Base-by-base conservation (phyloP, 2,113 vertebrate species). In the Baryphthengus martii region DNA sequence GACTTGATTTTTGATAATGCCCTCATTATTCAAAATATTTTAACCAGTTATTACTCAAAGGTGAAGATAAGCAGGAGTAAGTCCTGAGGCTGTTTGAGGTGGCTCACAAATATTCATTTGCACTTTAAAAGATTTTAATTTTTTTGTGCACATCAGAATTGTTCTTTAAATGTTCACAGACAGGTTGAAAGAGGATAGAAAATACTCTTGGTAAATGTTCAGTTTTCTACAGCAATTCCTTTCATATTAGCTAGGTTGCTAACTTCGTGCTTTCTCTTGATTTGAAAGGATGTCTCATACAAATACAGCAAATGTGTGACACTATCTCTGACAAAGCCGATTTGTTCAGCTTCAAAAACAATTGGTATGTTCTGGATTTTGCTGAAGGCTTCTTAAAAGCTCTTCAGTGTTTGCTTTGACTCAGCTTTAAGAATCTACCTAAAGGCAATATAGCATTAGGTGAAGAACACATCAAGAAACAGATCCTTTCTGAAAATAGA, bases 1-100 rank as follows among this genome's bases (percentile, higher is more conserved):
- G 92, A 77, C 79, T 80, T 96, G 95, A 95, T 97, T 97, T 95
- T 95, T 90, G 39, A 95, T 86, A 94, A 91, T 88, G 59, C 10
- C 15, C 12, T 91, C 85, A 74, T 95, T 95, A 96, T 85, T 93
- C 62, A 93, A 88, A 66, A 66, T 77, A 88, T 95, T 96, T 94
- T 88, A 92, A 95, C 85, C 20, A 91, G 58, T 82, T 74, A 85
- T 93, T 85, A 90, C 23, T 21, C n/a, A 55, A 62, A 91, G 85
- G 88, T 67, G 56, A 91, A 63, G 45, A 91, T 63, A 85, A 83
- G 77, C 52, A 72, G 20, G 53, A 76, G 9, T 29, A n/a, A 96
- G 66, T 76, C 58, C 77, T 84, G 35, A 1, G 39, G 82, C 35
- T 77, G 19, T 90, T 85, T 94, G 63, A 93, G 47, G 63, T 63